Evolutionary conservation across 92 coral and sea anemone species (phyloP), one percentile per base, ranked within the genome.

Genomic region (Virgularia gustaviana): DNA sequence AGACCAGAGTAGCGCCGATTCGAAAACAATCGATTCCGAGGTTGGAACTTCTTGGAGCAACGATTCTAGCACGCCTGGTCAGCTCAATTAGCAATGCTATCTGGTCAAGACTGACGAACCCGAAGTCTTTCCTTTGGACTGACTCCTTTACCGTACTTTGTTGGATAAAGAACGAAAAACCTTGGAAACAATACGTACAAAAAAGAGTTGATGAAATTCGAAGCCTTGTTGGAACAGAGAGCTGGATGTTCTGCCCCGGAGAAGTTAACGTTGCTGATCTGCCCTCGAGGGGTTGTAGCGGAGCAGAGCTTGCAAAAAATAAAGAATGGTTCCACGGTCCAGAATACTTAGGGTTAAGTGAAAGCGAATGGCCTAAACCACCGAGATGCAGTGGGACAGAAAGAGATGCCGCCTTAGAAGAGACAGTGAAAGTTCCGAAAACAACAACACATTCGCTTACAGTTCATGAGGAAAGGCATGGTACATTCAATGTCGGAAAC

Each of bases 181-280:
- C 23, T 9, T 51, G 57, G 57, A 51, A 51, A 51, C 57, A 51
- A 32, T 20, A 51, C 57, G 13, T 51, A 51, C 57, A 51, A 15
- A 51, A 32, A 51, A 51, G 57, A 51, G 57, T 51, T 2, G 28
- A 51, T 32, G 57, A 51, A 16, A 51, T 51, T 51, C 57, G 57
- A 5, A 20, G 28, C 22, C 57, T 51, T 15, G 22, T 51, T 1
- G 28, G 28, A 51, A 32, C 22, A 13, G 57, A 51, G 7, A 51
- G 28, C 6, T 51, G 57, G 57, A 51, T 51, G 57, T 51, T 51
- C 23, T 16, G 57, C 57, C 57, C 24, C 22, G 57, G 57, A 51
- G 9, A 51, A 51, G 6, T 49, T 4, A 51, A 51, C 57, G 27
- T 51, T 20, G 57, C 28, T 5, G 57, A 51, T 15, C 27, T 51